Conservation (phyloP, 2,888 invertebrate genomes). For the Hypsopygia costalis region DNA sequence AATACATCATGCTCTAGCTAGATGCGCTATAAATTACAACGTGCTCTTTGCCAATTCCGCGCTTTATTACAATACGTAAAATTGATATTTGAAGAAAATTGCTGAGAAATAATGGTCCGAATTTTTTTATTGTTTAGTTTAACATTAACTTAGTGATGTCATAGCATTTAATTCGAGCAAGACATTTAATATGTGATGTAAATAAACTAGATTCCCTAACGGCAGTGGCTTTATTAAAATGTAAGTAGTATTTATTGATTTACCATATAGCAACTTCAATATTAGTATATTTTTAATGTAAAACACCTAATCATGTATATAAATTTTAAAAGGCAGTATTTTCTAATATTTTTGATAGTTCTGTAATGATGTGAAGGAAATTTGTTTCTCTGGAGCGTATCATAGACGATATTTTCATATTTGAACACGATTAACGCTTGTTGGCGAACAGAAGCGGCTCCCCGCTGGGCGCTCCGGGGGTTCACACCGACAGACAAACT, state of each 20-base stretch:
- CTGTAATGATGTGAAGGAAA: neutral
- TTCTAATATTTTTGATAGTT: no score
- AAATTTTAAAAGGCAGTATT: no score
- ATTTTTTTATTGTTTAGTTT: no score
- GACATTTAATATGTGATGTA: no score
- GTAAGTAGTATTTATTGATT: no score
- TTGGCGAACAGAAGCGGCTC: constrained; percentile 53
- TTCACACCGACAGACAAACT: constrained; percentile 8
- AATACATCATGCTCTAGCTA: constrained; percentile 54
- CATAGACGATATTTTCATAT: constrained; percentile 56
- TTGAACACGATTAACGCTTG: constrained; percentile 50
- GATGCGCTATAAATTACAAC: constrained; percentile 41
- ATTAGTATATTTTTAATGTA: no score
- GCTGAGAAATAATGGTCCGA: neutral
- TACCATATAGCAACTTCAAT: no score
- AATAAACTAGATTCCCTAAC: no score
- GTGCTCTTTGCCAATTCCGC: constrained; percentile 28
- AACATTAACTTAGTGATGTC: no score
- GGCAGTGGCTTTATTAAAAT: no score
- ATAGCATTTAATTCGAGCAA: no score
- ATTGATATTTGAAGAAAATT: constrained; percentile 17
- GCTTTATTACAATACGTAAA: constrained; percentile 22
- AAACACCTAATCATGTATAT: no score
- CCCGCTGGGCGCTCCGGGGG: constrained; percentile 47
- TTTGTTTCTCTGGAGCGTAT: constrained; percentile 35